Evolutionary conservation across 2,888 invertebrate species (phyloP), one percentile per base, ranked within the genome.

Genomic region (Protonemura montana): DNA sequence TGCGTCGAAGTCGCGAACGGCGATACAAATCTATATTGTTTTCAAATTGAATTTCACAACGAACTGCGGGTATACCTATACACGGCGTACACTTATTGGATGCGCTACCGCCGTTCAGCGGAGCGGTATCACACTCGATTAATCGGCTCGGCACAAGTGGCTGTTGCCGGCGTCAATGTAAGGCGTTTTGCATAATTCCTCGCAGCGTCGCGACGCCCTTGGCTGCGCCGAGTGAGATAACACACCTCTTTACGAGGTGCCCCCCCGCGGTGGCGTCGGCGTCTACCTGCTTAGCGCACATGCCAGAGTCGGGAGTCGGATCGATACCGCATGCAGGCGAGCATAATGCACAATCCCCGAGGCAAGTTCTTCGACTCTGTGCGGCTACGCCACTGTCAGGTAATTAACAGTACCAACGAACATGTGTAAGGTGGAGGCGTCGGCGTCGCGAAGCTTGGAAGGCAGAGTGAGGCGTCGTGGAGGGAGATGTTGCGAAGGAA

Each of bases 1-100:
- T 21, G 59, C 59, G 35, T 35, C 59, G 21, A 59, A 59, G 59
- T 21, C 59, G 59, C 59, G 59, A 59, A 21, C 59, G 59, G 1
- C 21, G 59, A 59, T 59, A 59, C 59, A 59, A 59, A 59, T 59
- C 59, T 59, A 59, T 59, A 59, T 59, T 59, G 59, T 59, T 59
- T 59, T 59, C 59, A 59, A 59, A 59, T 59, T 59, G 59, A 59
- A 59, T 59, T 59, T 59, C 59, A 21, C 21, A 59, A 21, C 3
- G 59, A 59, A 59, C 41, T 41, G n/a, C n/a, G 10, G 35, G 35
- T 35, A 35, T 10, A n/a, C n/a, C n/a, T n/a, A n/a, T 35, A 10
- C 35, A 35, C 35, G 35, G 35, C 35, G 10, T 35, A 35, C 35
- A 35, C 35, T 35, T 10, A 35, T 35, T 35, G 35, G 35, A 35